Percentiles rank a stretch among this genome's conserved stretches.
Conservation (phyloP, 1,140 invertebrate genomes). For the Berghia stephanieae region DNA sequence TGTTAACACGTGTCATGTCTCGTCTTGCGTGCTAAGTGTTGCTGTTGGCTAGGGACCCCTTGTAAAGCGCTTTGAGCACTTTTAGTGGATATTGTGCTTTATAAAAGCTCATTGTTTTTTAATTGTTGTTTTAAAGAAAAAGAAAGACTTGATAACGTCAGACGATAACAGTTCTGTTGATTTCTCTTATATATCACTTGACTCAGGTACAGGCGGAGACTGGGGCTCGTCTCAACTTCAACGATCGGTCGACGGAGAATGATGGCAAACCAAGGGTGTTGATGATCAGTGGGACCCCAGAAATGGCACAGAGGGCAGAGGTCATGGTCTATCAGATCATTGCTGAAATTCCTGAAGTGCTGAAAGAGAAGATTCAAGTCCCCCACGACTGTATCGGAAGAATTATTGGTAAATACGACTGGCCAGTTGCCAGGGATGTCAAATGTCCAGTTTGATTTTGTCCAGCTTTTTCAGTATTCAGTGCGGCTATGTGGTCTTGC, state of each 20-base stretch:
- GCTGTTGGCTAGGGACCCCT: no score
- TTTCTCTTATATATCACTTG: background rate
- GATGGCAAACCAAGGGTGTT: constrained; percentile 70
- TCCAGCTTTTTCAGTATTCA: no score
- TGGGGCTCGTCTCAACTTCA: constrained; percentile 76
- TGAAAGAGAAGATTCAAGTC: constrained; percentile 74
- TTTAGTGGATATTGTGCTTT: no score
- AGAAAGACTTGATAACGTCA: background rate
- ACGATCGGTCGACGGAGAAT: constrained; percentile 69
- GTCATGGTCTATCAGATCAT: constrained; percentile 77
- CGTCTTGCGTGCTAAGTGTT: no score
- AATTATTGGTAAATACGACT: constrained; percentile 73
- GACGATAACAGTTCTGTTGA: background rate
- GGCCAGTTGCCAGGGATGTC: background rate
- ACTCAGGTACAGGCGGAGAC: constrained; percentile 75
- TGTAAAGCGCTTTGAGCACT: no score
- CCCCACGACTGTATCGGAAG: constrained; percentile 73
- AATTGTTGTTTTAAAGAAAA: background rate
- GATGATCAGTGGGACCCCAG: constrained; percentile 73
- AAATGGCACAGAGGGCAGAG: constrained; percentile 76
- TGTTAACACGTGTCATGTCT: no score
- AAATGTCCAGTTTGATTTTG: no score
- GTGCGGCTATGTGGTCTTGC: no score
- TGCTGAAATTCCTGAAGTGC: constrained; percentile 74
- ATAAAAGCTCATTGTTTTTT: background rate